These are phyloP conservation scores for Thoracochromis brauschi DNA, from an alignment of 2,113 vertebrate genomes.

Conservation along the genomic window DNA sequence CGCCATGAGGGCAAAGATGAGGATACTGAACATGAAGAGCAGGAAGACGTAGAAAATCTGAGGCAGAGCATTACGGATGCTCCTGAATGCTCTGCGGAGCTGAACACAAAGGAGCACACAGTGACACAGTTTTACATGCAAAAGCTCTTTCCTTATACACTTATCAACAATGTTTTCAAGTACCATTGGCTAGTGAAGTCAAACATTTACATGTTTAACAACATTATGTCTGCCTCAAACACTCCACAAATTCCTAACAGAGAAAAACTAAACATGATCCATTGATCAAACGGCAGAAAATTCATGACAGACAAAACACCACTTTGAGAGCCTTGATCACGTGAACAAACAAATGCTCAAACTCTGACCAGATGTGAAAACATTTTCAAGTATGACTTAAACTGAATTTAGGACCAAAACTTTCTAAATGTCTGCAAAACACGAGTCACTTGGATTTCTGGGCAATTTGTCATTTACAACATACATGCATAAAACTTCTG, in stretches of 20 bases:
- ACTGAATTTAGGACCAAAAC: background rate
- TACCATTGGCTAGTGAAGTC: background rate
- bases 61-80: constrained; percentile 85
- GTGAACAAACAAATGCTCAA: background rate
- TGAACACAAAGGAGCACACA: constrained; percentile 47
- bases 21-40: constrained; percentile 88
- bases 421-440: background rate
- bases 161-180: background rate
- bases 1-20: constrained; percentile 92
- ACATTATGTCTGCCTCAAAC: background rate
- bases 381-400: background rate
- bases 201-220: background rate
- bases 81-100: constrained; percentile 86
- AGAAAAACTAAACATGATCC: background rate
- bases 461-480: background rate
- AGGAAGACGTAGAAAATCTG: constrained; percentile 87
- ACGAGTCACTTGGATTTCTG: background rate
- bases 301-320: background rate
- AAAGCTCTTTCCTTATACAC: background rate
- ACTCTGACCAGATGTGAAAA: background rate
- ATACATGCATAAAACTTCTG: background rate
- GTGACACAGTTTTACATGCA: background rate
- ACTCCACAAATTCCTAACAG: background rate
- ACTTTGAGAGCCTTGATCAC: background rate
- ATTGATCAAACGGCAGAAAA: background rate